Evolutionary conservation across 2,113 vertebrate species (phyloP).

Genomic region (Trematocara unimaculatum): DNA sequence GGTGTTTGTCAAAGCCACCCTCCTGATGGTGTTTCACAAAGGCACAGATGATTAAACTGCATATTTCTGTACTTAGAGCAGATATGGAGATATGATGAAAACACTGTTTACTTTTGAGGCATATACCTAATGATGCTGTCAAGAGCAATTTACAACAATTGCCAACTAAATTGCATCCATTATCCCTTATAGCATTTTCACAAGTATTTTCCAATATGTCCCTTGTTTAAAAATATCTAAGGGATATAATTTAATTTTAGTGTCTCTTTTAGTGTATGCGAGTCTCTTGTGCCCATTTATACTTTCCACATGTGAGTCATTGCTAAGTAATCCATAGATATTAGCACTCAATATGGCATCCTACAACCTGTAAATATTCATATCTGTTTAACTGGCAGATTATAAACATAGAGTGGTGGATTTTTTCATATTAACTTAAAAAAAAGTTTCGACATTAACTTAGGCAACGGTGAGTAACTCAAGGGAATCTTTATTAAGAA

Average conservation of each 20-base stretch:
- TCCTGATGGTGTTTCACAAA: slow-evolving; percentile 21
- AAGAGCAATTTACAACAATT: slow-evolving; percentile 24
- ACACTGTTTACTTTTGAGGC: slow-evolving; percentile 1
- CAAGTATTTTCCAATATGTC: background rate
- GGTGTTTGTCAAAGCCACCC: slow-evolving; percentile 7
- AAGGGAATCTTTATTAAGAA: background rate
- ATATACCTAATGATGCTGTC: slow-evolving; percentile 11
- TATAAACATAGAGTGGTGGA: background rate
- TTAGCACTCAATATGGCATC: background rate
- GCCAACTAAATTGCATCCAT: slow-evolving; percentile 12
- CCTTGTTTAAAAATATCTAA: background rate
- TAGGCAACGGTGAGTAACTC: background rate
- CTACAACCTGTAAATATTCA: background rate
- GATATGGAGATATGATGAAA: slow-evolving; percentile 18
- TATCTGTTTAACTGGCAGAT: background rate
- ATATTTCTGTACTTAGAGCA: background rate
- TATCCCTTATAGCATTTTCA: background rate
- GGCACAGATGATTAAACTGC: slow-evolving; percentile 1
- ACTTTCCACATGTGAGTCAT: background rate
- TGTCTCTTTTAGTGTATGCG: background rate
- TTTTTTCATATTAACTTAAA: background rate
- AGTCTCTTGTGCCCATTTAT: background rate
- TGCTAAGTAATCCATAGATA: background rate
- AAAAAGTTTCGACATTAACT: background rate
- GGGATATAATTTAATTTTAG: background rate